Conservation (phyloP, 2,797 vertebrate genomes). For the Rhincodon typus region DNA sequence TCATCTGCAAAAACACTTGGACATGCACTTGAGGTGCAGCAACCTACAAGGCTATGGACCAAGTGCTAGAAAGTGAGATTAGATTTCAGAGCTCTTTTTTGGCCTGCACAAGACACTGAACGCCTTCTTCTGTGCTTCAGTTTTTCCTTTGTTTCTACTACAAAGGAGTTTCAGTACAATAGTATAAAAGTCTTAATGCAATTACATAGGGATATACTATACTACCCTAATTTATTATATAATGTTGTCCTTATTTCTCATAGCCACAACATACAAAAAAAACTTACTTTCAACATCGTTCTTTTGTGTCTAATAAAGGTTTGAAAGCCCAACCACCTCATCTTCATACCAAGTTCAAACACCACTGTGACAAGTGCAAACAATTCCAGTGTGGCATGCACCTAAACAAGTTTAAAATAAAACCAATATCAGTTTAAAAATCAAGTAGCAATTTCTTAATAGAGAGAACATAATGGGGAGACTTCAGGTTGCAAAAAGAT, state of each 20-base stretch:
- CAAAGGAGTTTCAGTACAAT: background rate
- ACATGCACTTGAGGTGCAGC: background rate
- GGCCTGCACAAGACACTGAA: too few relatives aligned
- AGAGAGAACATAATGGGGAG: background rate
- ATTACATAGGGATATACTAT: background rate
- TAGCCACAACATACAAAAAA: background rate
- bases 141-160: background rate
- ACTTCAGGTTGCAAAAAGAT: background rate
- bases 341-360: conserved; percentile 92
- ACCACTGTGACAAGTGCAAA: conserved; percentile 80
- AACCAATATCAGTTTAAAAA: background rate
- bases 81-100: background rate
- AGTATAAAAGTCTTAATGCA: background rate
- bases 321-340: conserved; percentile 89
- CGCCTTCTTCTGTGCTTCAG: background rate
- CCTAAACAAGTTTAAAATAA: conserved; percentile 53
- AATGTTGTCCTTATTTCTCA: background rate
- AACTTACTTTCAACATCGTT: conserved; percentile 87
- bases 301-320: conserved; percentile 90
- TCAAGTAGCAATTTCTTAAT: background rate
- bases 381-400: conserved; percentile 91
- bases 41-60: background rate
- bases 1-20: background rate
- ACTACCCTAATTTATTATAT: background rate
- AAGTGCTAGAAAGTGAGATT: background rate